Evolutionary conservation across 2,797 vertebrate species (phyloP).

Genomic region (Selene dorsalis): DNA sequence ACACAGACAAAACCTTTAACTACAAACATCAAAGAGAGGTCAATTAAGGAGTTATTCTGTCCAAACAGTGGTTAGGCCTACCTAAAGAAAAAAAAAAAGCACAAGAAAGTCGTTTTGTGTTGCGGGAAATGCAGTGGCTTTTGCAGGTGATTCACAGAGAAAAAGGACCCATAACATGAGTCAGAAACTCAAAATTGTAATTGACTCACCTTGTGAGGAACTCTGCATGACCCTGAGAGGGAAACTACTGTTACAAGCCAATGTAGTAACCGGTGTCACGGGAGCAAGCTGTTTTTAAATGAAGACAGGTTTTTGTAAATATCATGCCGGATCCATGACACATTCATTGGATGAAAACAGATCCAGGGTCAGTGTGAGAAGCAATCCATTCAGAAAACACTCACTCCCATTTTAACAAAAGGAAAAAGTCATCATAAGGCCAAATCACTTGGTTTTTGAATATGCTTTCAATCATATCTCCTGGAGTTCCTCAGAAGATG

Average conservation of each 20-base stretch:
- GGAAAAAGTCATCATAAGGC: neutral
- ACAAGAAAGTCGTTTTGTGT: conserved; percentile 59
- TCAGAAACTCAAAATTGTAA: conserved; percentile 65
- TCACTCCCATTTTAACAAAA: neutral
- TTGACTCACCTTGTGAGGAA: conserved; percentile 67
- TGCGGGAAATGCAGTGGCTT: conserved; percentile 60
- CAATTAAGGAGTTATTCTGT: conserved; percentile 69
- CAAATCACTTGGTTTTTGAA: neutral
- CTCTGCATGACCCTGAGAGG: conserved; percentile 67
- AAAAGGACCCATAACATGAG: conserved; percentile 65
- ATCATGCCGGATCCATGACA: conserved; percentile 33
- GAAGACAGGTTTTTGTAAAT: conserved; percentile 35
- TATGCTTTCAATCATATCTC: neutral
- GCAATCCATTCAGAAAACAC: neutral
- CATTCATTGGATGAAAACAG: conserved; percentile 20
- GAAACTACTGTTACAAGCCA: conserved; percentile 44
- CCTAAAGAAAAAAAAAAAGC: conserved; percentile 12
- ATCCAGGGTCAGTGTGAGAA: neutral
- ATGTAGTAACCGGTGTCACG: conserved; percentile 27
- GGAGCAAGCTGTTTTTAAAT: conserved; percentile 44
- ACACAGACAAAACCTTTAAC: conserved; percentile 72
- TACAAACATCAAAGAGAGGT: conserved; percentile 70
- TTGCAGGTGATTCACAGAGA: conserved; percentile 71
- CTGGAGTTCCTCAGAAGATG: neutral
- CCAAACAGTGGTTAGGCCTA: conserved; percentile 55